Evolutionary conservation across 2,888 invertebrate species (phyloP).

Genomic region (Philereme transversata): DNA sequence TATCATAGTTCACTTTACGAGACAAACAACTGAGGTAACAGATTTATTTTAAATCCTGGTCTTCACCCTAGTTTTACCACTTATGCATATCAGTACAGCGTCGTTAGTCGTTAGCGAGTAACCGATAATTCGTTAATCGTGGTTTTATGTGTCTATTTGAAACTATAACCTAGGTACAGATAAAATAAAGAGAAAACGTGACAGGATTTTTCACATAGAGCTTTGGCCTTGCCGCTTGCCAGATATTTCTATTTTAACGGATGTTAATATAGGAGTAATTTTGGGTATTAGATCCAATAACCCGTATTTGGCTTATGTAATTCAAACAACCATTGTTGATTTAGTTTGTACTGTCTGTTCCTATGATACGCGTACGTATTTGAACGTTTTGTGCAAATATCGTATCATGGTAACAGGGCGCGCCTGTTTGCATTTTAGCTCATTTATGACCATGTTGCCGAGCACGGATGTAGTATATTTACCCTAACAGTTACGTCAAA

Average conservation of each 20-base stretch:
- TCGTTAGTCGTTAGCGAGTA: not conserved
- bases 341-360: constrained; percentile 53
- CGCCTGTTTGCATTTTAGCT: constrained; percentile 63
- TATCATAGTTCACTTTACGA: not conserved
- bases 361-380: constrained; percentile 51
- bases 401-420: constrained; percentile 61
- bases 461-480: constrained; percentile 61
- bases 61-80: not conserved
- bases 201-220: constrained; percentile 3
- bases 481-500: constrained; percentile 53
- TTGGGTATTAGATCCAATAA: constrained; percentile 58
- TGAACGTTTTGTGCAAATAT: constrained; percentile 52
- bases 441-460: constrained; percentile 62
- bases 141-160: not conserved
- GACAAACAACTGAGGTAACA: not conserved
- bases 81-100: not conserved
- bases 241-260: constrained; percentile 44
- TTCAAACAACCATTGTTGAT: constrained; percentile 60
- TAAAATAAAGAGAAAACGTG: constrained; percentile 2
- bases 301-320: constrained; percentile 72
- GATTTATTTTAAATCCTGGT: not conserved
- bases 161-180: not conserved
- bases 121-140: not conserved
- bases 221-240: constrained; percentile 22
- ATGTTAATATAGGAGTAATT: constrained; percentile 52